phyloP scores from a whole-genome alignment of 2,113 vertebrate genomes.

The Sinocyclocheilus anophthalmus region DNA sequence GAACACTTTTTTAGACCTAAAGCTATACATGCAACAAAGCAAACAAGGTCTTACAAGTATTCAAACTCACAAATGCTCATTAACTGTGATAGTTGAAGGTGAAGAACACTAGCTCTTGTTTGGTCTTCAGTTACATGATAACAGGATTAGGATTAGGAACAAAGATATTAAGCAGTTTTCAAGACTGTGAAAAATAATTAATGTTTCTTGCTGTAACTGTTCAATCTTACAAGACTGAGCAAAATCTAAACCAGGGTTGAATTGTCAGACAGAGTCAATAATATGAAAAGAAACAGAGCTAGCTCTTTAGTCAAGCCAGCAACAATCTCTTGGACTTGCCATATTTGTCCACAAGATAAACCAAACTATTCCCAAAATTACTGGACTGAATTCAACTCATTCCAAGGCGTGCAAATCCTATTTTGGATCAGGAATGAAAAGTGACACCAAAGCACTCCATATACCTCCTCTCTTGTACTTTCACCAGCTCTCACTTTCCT shows the following conservation, averaged over 20 bases:
- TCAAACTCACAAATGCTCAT: neutral
- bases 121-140: neutral
- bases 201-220: neutral
- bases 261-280: neutral
- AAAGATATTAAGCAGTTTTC: neutral
- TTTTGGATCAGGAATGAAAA: conserved; percentile 73
- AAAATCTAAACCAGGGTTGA: too few species aligned
- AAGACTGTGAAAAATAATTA: neutral
- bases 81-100: neutral
- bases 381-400: conserved; percentile 78
- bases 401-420: conserved; percentile 74
- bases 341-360: conserved; percentile 72
- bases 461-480: conserved; percentile 71
- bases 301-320: neutral
- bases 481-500: conserved; percentile 71
- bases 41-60: neutral
- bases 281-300: neutral
- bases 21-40: neutral
- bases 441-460: conserved; percentile 63
- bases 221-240: neutral
- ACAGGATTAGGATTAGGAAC: too few species aligned
- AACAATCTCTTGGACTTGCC: conserved; percentile 62
- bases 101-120: neutral
- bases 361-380: conserved; percentile 66
- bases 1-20: neutral